Evolutionary conservation across 2,888 invertebrate genomes (phyloP), one percentile per base, ranked within the genome.

Genomic region (Mamestra brassicae): DNA sequence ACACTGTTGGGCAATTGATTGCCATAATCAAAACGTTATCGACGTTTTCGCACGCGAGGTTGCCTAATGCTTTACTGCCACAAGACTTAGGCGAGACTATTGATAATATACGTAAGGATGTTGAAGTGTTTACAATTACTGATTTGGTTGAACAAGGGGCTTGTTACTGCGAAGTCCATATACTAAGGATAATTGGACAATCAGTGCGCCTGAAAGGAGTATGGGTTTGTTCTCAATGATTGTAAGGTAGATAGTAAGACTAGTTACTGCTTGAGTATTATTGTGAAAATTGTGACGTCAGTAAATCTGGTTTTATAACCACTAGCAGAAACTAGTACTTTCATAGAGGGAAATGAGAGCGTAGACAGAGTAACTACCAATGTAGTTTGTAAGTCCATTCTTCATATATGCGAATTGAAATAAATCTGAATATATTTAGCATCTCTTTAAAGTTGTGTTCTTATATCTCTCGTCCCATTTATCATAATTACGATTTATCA

Each of bases 1-100:
- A 85, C 76, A 81, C 66, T 69, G 79, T 87, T 87, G 73, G 63
- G 86, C 77, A 87, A 87, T 80, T 83, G 86, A 87, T 86, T 87
- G 87, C 81, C 86, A 86, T 87, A 86, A 87, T 87, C 86, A 83
- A 87, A 87, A 74, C 77, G 84, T 90, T 90, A 90, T 89, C 87
- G 91, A 89, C 86, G 88, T 85, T 89, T 87, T 87, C 76, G 88
- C 90, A 92, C 89, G 92, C 89, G 87, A 85, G 82, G 82, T 90
- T 89, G 87, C 88, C 74, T 83, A 89, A 89, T 76, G 71, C 62
- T 71, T 69, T 61, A 74, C 67, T 54, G 68, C 83, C 76, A 75
- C 71, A 80, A 76, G 79, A 83, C 76, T 76, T 79, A 83, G 72
- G 52, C 36, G 45, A 75, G 65, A 71, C 74, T 72, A 71, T 26